phyloP scores from a whole-genome alignment of 1,140 invertebrate genomes.

The Drosophila nikananu region DNA sequence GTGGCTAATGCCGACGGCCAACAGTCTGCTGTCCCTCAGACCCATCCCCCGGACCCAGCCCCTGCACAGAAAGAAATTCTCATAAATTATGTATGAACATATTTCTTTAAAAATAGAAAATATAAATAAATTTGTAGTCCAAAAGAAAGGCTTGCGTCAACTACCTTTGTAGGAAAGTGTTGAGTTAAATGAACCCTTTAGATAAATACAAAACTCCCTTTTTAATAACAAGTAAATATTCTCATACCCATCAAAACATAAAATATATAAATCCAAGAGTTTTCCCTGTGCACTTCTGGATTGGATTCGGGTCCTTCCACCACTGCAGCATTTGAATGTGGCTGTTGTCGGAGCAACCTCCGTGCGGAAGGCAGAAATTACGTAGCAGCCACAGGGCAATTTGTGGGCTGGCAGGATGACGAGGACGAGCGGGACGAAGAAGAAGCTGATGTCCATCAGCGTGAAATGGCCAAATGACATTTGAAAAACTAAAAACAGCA shows the following conservation, averaged over 20 bases:
- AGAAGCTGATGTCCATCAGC: constrained; percentile 67
- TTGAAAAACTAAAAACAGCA: constrained; percentile 79
- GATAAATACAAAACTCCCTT: background rate
- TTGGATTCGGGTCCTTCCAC: constrained; percentile 19
- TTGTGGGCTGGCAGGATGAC: constrained; percentile 7
- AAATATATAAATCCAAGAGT: too few species aligned
- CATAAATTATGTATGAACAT: background rate
- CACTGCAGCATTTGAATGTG: constrained; percentile 32
- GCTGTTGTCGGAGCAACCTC: constrained; percentile 15
- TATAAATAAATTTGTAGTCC: background rate
- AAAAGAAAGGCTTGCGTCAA: fast-evolving
- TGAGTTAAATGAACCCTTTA: background rate
- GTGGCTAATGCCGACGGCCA: constrained; percentile 50
- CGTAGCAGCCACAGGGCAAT: constrained; percentile 48
- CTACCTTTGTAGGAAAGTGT: too few species aligned
- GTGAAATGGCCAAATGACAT: constrained; percentile 79
- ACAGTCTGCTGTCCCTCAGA: constrained; percentile 32
- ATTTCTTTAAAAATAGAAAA: background rate
- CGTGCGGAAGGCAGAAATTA: constrained; percentile 45
- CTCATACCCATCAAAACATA: background rate
- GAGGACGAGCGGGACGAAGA: background rate
- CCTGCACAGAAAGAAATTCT: constrained; percentile 8
- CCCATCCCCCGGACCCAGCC: background rate
- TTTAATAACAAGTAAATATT: background rate
- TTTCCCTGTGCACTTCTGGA: constrained; percentile 5